Conservation (phyloP, 2,888 invertebrate genomes). For the Axea sp. region DNA sequence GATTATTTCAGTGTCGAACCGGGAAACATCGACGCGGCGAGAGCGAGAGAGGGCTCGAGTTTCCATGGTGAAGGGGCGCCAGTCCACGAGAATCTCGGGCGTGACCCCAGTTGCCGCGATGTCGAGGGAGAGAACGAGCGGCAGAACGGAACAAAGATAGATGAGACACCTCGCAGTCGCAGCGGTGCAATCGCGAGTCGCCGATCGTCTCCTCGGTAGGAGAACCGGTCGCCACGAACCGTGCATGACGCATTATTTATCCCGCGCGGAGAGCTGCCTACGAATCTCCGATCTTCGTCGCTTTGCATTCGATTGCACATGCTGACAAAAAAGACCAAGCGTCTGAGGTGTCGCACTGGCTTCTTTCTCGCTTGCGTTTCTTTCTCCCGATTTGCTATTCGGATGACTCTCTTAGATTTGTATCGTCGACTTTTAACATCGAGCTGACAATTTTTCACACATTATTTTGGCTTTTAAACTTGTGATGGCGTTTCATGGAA, state of each 20-base stretch:
- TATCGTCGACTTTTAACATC: too few relatives aligned
- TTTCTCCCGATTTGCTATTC: slow-evolving; percentile 4
- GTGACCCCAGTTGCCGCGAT: slow-evolving; percentile 58
- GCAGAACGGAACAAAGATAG: slow-evolving; percentile 15
- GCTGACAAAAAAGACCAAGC: slow-evolving; percentile 7
- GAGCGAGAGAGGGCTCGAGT: slow-evolving; percentile 63
- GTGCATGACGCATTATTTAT: slow-evolving; percentile 70
- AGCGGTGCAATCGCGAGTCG: slow-evolving; percentile 51
- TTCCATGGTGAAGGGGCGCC: slow-evolving; percentile 62
- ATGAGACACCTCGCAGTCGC: slow-evolving; percentile 33
- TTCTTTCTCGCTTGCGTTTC: too few relatives aligned
- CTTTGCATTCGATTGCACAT: slow-evolving; percentile 34
- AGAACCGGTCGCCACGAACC: slow-evolving; percentile 74
- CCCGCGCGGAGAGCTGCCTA: slow-evolving; percentile 56
- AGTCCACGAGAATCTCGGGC: slow-evolving; percentile 58
- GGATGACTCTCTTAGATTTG: slow-evolving; percentile 16
- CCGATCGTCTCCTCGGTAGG: slow-evolving; percentile 53
- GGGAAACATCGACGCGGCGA: slow-evolving; percentile 61
- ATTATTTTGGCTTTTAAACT: too few relatives aligned
- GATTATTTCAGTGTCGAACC: slow-evolving; percentile 63
- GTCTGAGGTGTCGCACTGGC: slow-evolving; percentile 19
- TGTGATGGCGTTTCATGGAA: too few relatives aligned
- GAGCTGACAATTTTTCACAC: too few relatives aligned
- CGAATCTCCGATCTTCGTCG: slow-evolving; percentile 41
- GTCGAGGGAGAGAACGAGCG: slow-evolving; percentile 9